phyloP scores from a whole-genome alignment of 2,888 invertebrate genomes.

The Charanyca ferruginea region DNA sequence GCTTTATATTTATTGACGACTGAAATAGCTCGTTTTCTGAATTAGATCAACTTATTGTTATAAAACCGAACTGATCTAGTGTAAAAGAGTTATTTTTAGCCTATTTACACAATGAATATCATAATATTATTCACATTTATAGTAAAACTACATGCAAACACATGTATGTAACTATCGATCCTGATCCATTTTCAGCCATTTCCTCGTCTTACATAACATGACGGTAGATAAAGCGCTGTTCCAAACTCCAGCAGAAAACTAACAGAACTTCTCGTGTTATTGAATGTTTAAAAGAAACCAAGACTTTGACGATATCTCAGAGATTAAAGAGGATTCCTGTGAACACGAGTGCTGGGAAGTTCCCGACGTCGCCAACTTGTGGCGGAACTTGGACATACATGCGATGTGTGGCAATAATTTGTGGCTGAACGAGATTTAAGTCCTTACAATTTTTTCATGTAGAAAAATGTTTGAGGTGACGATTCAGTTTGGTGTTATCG shows the following conservation, averaged over 20 bases:
- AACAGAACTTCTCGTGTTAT: conserved; percentile 51
- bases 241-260: conserved; percentile 18
- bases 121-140: no score
- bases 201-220: not conserved
- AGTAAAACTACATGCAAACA: no score
- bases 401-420: conserved; percentile 19
- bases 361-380: conserved; percentile 16
- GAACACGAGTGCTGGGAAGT: conserved; percentile 31
- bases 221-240: conserved; percentile 10
- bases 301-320: conserved; percentile 42
- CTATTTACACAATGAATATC: no score
- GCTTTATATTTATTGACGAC: not conserved
- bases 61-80: no score
- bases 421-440: not conserved
- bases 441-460: not conserved
- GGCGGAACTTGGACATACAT: conserved; percentile 15
- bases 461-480: not conserved
- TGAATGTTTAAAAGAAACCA: conserved; percentile 56
- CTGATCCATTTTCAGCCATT: not conserved
- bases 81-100: no score
- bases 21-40: no score
- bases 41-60: no score
- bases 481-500: not conserved
- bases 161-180: no score
- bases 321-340: conserved; percentile 46